Evolutionary conservation across 2,888 invertebrate species (phyloP).

Genomic region (Lingula anatina): DNA sequence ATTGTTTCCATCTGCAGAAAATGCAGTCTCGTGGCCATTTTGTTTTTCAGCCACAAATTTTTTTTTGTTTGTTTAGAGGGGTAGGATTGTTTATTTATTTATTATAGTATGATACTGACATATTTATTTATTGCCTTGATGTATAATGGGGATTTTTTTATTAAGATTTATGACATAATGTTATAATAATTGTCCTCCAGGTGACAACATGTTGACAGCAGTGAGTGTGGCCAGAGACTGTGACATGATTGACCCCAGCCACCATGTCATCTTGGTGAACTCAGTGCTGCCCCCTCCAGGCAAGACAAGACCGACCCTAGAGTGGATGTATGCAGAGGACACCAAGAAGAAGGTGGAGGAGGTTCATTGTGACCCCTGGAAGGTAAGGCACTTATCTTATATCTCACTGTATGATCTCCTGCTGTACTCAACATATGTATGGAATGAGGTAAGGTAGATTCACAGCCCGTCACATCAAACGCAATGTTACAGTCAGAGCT

Average conservation of each 20-base stretch:
- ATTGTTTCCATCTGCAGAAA: too few species aligned
- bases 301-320: not conserved
- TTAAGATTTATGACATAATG: not conserved
- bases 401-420: not conserved
- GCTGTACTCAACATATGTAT: too few species aligned
- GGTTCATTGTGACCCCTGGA: not conserved
- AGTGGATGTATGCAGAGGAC: constrained; percentile 1
- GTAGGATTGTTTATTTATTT: too few species aligned
- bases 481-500: too few species aligned
- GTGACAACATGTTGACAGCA: constrained; percentile 68
- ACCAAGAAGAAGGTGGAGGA: constrained; percentile 1
- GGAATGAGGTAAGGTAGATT: too few species aligned
- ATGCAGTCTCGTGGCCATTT: too few species aligned
- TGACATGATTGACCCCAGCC: constrained; percentile 66
- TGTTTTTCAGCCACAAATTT: too few species aligned
- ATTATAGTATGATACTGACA: too few species aligned
- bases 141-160: too few species aligned
- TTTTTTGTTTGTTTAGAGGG: too few species aligned
- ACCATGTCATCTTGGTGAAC: constrained; percentile 57
- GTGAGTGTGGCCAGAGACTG: constrained; percentile 78
- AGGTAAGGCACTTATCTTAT: not conserved
- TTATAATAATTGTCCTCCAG: constrained; percentile 51
- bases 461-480: too few species aligned
- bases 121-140: too few species aligned
- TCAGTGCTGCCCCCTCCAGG: constrained; percentile 7